phyloP scores from a whole-genome alignment of 1,140 invertebrate genomes.

The Condylostylus longicornis region DNA sequence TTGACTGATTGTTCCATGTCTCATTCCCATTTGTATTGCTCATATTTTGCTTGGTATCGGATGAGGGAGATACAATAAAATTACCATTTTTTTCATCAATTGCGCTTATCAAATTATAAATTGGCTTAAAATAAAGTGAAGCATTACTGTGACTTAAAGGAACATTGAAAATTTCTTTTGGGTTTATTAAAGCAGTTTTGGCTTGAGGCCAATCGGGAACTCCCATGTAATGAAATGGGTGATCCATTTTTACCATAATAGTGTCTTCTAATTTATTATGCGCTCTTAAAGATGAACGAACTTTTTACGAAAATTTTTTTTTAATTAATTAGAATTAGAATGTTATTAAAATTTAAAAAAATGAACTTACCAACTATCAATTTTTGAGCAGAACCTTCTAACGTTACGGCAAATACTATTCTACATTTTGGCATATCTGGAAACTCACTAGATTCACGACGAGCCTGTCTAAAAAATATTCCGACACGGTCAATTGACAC shows the following conservation, averaged over 20 bases:
- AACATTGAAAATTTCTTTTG: conserved; percentile 21
- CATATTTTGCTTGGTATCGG: too few relatives aligned
- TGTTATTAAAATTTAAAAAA: too few relatives aligned
- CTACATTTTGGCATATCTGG: conserved; percentile 41
- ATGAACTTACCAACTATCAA: too few relatives aligned
- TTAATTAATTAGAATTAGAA: too few relatives aligned
- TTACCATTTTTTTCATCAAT: conserved; percentile 1
- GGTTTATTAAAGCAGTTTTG: conserved; percentile 13
- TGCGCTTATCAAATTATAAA: not conserved
- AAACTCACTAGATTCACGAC: conserved; percentile 32
- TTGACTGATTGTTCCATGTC: not conserved
- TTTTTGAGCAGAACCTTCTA: conserved; percentile 87
- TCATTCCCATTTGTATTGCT: not conserved
- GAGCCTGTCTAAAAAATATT: conserved; percentile 73
- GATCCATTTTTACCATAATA: conserved; percentile 55
- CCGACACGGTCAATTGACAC: conserved; percentile 92
- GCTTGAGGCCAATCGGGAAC: conserved; percentile 2
- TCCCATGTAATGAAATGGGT: conserved; percentile 31
- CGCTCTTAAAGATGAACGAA: conserved; percentile 75
- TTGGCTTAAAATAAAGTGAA: conserved; percentile 2
- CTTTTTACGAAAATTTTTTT: too few relatives aligned
- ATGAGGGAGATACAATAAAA: not conserved
- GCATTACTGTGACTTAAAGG: conserved; percentile 29
- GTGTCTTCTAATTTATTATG: conserved; percentile 58
- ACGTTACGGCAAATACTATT: conserved; percentile 71